Evolutionary conservation across 2,888 invertebrate species (phyloP).

Genomic region (Vesta saturnalis): DNA sequence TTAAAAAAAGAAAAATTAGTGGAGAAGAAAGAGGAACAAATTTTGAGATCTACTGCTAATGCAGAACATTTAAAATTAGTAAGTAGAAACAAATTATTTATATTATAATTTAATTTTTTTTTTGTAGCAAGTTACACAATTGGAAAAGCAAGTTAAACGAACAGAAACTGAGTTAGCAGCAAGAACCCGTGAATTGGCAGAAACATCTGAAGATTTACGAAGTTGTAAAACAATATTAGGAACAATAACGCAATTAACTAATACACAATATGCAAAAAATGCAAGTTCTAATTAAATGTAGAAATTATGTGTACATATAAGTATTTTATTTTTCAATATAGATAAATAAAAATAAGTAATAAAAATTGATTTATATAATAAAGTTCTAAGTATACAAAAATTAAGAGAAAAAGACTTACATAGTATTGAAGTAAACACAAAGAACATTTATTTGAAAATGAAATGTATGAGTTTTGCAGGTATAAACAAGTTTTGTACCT

Average conservation of each 20-base stretch:
- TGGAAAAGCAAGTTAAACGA: slow-evolving; percentile 48
- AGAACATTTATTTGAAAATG: too few relatives aligned
- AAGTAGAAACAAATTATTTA: slow-evolving; percentile 25
- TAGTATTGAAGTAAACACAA: too few relatives aligned
- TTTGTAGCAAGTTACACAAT: slow-evolving; percentile 51
- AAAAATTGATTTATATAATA: too few relatives aligned
- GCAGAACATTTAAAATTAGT: slow-evolving; percentile 53
- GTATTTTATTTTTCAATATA: background rate
- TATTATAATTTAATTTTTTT: slow-evolving; percentile 7
- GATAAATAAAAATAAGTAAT: too few relatives aligned
- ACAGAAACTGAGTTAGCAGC: slow-evolving; percentile 42
- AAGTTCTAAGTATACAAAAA: too few relatives aligned
- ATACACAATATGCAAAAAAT: slow-evolving; percentile 13
- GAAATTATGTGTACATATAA: background rate
- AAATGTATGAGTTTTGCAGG: too few relatives aligned
- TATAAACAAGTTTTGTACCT: too few relatives aligned
- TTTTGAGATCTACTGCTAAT: slow-evolving; percentile 48
- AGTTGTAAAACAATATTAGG: slow-evolving; percentile 52
- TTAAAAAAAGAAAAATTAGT: slow-evolving; percentile 53
- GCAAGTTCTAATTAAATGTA: background rate
- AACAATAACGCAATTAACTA: slow-evolving; percentile 56
- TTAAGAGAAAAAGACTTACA: too few relatives aligned
- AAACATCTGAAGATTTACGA: slow-evolving; percentile 48
- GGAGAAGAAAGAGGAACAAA: slow-evolving; percentile 53
- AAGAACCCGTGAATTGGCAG: slow-evolving; percentile 49